Evolutionary conservation across 2,888 invertebrate species (phyloP), one percentile per base, ranked within the genome.

Genomic region (Hydroisotoma schaefferi): DNA sequence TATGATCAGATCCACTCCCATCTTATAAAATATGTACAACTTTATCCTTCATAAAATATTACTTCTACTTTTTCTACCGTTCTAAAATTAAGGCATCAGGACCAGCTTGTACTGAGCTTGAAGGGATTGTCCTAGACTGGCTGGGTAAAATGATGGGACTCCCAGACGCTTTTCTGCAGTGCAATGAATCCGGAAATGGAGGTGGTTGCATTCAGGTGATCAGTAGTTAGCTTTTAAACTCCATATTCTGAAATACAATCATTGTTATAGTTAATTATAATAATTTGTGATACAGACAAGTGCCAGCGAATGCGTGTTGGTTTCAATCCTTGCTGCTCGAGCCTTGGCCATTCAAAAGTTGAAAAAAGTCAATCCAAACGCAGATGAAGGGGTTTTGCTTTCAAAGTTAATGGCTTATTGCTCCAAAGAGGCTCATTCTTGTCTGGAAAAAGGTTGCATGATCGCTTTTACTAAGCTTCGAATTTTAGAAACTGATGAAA

Each of bases 101-200:
- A 80, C 95, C 97, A 2, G 94, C 94, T 2, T 94, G 93, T 76
- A 94, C 95, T 40, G 97, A 97, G 80, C 78, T 97, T 73, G 97
- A 97, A 80, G 93, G 92, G 1, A 90, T 97, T 68, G 91, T 95
- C 73, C 79, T 94, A 70, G 95, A 97, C 78, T 97, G 95, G 97
- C 81, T 97, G 76, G 94, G 91, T 84, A 80, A 81, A 54, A 78
- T 81, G 78, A 93, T 97, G 71, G 93, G 93, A 1, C 79, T 97
- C 55, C 95, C 95, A 1, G 85, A 88, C 70, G 85, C 87, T 55
- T 97, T 97, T 79, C 79, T 94, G 73, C 88, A 90, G 8, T 82
- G 88, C 55, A 85, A 85, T 74, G 86, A 90, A 76, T 87, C 87
- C 40, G 92, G 94, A 76, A 86, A 85, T 74, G 95, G 95, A 1